A percentile compares a stretch with the other conserved stretches of the same genome.
These are phyloP conservation scores for Lithobates sylvaticus DNA, from an alignment of 2,797 vertebrate species.

Conservation along the genomic window DNA sequence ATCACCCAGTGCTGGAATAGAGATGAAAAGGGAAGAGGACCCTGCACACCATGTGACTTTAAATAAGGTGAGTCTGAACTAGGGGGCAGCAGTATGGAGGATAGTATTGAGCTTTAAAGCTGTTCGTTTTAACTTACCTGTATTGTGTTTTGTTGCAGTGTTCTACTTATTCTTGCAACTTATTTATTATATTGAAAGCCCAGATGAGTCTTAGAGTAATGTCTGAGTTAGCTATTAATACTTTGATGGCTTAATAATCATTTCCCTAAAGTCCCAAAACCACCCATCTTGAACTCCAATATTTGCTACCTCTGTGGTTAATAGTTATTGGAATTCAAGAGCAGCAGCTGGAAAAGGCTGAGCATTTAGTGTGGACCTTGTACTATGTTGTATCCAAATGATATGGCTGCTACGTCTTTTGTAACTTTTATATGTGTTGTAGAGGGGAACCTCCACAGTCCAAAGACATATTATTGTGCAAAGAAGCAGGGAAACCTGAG, in stretches of 20 bases:
- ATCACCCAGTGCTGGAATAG: too few relatives aligned
- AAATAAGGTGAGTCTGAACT: too few relatives aligned
- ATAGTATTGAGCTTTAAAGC: too few relatives aligned
- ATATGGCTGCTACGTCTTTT: slow-evolving; percentile 32
- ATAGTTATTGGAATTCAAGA: slow-evolving; percentile 46
- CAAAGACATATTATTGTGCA: slow-evolving; percentile 58
- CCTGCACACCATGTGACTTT: too few relatives aligned
- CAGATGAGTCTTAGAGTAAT: not conserved
- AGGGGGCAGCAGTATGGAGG: too few relatives aligned
- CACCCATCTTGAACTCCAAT: slow-evolving; percentile 42
- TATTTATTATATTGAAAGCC: not conserved
- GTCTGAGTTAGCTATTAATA: not conserved
- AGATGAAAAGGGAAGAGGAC: too few relatives aligned
- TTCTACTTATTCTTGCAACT: too few relatives aligned
- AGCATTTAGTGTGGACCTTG: slow-evolving; percentile 25
- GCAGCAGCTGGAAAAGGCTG: slow-evolving; percentile 61
- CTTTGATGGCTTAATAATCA: not conserved
- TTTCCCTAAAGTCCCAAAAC: slow-evolving; percentile 35
- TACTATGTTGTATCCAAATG: not conserved
- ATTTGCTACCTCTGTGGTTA: not conserved
- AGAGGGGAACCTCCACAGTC: slow-evolving; percentile 56
- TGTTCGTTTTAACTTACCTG: too few relatives aligned
- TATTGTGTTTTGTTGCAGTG: too few relatives aligned
- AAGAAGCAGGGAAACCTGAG: slow-evolving; percentile 72
- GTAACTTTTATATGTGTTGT: slow-evolving; percentile 55